Evolutionary conservation across 2,888 invertebrate species (phyloP).

Genomic region (Lycaena phlaeas): DNA sequence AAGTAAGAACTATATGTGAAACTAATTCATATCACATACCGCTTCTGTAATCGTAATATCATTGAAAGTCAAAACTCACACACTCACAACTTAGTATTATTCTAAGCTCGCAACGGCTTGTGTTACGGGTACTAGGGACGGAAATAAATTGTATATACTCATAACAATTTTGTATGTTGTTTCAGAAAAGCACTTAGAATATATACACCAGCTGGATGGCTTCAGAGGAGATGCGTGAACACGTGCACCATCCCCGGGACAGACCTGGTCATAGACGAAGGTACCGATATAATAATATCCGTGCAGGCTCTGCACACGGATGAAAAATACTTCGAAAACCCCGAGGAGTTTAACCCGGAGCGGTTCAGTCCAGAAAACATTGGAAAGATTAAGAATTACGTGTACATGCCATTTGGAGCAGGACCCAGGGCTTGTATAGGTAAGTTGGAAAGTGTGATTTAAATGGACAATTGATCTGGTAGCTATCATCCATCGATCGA

Average conservation of each 20-base stretch:
- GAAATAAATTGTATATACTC: too few species aligned
- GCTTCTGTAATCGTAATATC: too few species aligned
- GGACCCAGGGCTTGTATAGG: slow-evolving; percentile 48
- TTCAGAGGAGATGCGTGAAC: slow-evolving; percentile 36
- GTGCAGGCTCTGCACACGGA: slow-evolving; percentile 44
- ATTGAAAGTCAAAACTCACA: too few species aligned
- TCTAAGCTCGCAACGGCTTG: too few species aligned
- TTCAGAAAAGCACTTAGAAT: slow-evolving; percentile 35
- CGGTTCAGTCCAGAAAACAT: slow-evolving; percentile 29
- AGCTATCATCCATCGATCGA: too few species aligned
- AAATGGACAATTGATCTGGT: too few species aligned
- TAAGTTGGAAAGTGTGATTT: slow-evolving; percentile 22
- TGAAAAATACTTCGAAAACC: slow-evolving; percentile 39
- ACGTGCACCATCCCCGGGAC: slow-evolving; percentile 29
- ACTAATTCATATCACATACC: too few species aligned
- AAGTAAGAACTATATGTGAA: slow-evolving; percentile 22
- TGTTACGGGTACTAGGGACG: too few species aligned
- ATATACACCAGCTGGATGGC: slow-evolving; percentile 36
- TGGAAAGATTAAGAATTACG: slow-evolving; percentile 24
- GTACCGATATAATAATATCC: slow-evolving; percentile 41
- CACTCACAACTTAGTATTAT: too few species aligned
- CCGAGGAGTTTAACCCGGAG: slow-evolving; percentile 35
- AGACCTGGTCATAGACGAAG: slow-evolving; percentile 38
- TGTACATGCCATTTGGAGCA: slow-evolving; percentile 43
- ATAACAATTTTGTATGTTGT: neutral